Base-by-base conservation (phyloP, 2,888 invertebrate species). In the Pandemis cinnamomeana region DNA sequence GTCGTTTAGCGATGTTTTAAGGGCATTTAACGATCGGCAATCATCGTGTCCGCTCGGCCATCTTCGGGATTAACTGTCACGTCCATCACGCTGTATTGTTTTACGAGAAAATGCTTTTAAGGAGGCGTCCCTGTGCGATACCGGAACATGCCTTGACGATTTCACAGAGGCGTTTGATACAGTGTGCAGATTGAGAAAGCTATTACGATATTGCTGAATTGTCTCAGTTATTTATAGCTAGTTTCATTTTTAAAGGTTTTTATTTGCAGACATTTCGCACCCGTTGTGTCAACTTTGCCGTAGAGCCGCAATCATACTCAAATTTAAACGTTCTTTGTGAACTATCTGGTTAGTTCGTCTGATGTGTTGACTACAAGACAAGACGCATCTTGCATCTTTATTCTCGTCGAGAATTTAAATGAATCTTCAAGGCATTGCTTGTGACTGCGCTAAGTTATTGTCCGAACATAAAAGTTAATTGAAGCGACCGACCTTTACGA, bases 21-120 rank as follows among this genome's bases (percentile, higher is more conserved):
- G 53, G 53, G 44, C 44, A 36, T 10, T 67, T 67, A 51, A 67
- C n/a, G 67, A 67, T 67, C 67, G 67, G 67, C 51, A 67, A 67
- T 67, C 11, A 67, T 67, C 67, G 67, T 48, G 48, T 64, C 64
- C 36, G 64, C 48, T 53, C 67, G 67, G 67, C 53, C 67, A 15
- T 67, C 67, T 36, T 53, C 67, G 53, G 64, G 6, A 10, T 51
- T 53, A 48, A 64, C 53, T 67, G 67, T 67, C 67, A 67, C 67
- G 53, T 67, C 5, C 67, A 15, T 67, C 67, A 41, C 6, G 51
- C 51, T 36, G 8, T 53, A 53, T 67, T 67, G 67, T 67, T 53
- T 41, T 41, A 36, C 63, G 4, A 0, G 41, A 7, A n/a, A 51
- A 58, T 48, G 15, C n/a, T 67, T 53, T 27, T 11, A 46, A 8